These are phyloP conservation scores for Microplitis mediator DNA, from an alignment of 1,140 invertebrate species.

Conservation along the genomic window DNA sequence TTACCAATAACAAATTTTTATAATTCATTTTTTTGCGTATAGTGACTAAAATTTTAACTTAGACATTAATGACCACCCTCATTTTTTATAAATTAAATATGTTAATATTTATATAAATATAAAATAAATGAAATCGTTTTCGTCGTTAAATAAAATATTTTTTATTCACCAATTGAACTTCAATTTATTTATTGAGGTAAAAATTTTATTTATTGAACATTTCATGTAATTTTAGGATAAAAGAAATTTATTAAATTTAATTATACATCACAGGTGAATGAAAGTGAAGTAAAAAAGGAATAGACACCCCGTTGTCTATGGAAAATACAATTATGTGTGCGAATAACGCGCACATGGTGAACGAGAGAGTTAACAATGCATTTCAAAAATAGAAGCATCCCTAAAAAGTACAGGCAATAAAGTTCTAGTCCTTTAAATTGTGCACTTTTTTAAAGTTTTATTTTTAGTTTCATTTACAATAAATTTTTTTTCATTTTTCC, in stretches of 20 bases:
- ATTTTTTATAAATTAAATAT: too few species aligned
- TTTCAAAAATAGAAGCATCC: background rate
- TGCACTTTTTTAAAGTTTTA: background rate
- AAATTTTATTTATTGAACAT: too few species aligned
- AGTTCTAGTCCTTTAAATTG: background rate
- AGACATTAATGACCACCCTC: too few species aligned
- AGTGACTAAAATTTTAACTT: too few species aligned
- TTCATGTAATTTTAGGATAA: too few species aligned
- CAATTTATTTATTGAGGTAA: too few species aligned
- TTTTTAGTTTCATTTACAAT: background rate
- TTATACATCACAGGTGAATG: background rate
- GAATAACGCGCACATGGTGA: background rate
- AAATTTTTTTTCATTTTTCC: background rate
- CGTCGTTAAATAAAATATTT: too few species aligned
- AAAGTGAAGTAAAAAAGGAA: background rate
- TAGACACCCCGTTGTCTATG: background rate
- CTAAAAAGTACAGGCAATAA: background rate
- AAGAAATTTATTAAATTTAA: background rate
- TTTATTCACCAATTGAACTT: too few species aligned
- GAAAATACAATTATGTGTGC: background rate
- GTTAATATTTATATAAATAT: too few species aligned
- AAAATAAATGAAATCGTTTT: too few species aligned
- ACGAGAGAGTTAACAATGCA: constrained; percentile 10
- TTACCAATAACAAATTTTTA: too few species aligned
- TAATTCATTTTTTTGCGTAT: too few species aligned